Conservation (phyloP, 1,140 invertebrate species). For the Drosophila mauritiana region DNA sequence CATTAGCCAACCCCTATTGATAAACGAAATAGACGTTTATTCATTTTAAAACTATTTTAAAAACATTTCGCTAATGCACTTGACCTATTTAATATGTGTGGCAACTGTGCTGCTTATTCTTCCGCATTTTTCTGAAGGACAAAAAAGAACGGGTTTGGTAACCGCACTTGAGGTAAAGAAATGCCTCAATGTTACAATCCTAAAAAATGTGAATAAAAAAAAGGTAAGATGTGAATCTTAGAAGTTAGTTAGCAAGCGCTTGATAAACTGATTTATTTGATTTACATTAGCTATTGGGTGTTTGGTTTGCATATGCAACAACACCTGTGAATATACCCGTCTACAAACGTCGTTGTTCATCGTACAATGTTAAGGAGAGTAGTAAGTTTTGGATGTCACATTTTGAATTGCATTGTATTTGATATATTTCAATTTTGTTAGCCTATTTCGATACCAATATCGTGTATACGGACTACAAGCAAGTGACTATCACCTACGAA, state of each 20-base stretch:
- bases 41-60: no score
- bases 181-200: conserved; percentile 19
- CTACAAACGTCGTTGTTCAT: conserved; percentile 43
- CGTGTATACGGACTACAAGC: conserved; percentile 39
- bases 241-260: no score
- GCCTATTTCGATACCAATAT: conserved; percentile 43
- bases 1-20: conserved; percentile 7
- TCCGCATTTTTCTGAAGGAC: background rate
- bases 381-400: conserved; percentile 33
- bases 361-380: conserved; percentile 44
- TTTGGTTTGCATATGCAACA: conserved; percentile 59
- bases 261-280: background rate
- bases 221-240: conserved; percentile 2
- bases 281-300: conserved; percentile 40
- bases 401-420: background rate
- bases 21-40: background rate
- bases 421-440: background rate
- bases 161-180: background rate
- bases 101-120: background rate
- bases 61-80: background rate
- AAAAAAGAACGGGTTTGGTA: background rate
- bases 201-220: conserved; percentile 18
- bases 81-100: background rate
- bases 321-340: conserved; percentile 25
- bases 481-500: conserved; percentile 29